Base-by-base conservation (phyloP, 2,888 invertebrate genomes). In the Chydorus sphaericus region DNA sequence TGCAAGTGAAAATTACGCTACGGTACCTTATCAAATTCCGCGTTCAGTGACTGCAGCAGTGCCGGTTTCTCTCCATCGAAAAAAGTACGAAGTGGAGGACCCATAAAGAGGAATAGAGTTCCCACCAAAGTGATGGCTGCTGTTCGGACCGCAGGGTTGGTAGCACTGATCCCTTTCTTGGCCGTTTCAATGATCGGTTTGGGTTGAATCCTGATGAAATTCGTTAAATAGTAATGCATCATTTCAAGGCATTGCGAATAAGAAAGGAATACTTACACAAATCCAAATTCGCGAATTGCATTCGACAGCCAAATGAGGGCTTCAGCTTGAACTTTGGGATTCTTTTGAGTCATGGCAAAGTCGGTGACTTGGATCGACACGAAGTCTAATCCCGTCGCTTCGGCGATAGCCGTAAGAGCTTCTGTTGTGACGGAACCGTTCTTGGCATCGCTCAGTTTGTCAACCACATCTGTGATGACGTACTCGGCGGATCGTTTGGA, bases 311-410 rank as follows among this genome's bases (percentile, higher is more conserved):
- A 93, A 57, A 77, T 75, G 55, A 92, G 75, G 56, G 86, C 76
- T 69, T 92, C 92, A 1, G 85, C 81, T 66, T 90, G 88, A 38
- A 90, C 87, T 70, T 91, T 91, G 0, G 92, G 92, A 66, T 85
- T 92, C 71, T 90, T 91, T 69, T 91, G 89, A 14, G 29, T 44
- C 10, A 73, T 73, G 63, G 79, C 80, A 69, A 90, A 86, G 2
- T 79, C 75, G 26, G 89, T 70, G 0, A 84, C 80, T 66, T 82
- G 81, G 31, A 77, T 76, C 2, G 85, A 76, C 0, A 90, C 79
- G 60, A 80, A 79, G 55, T 87, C 85, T 10, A 92, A 70, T 29
- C 79, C 81, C 4, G 82, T 82, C 0, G 83, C 81, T 64, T 89
- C 90, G 0, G 90, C 82, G 26, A 92, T 78, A 1, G 81, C 77